phyloP scores from a whole-genome alignment of 2,113 vertebrate genomes.

The Spizaetus ornatus region DNA sequence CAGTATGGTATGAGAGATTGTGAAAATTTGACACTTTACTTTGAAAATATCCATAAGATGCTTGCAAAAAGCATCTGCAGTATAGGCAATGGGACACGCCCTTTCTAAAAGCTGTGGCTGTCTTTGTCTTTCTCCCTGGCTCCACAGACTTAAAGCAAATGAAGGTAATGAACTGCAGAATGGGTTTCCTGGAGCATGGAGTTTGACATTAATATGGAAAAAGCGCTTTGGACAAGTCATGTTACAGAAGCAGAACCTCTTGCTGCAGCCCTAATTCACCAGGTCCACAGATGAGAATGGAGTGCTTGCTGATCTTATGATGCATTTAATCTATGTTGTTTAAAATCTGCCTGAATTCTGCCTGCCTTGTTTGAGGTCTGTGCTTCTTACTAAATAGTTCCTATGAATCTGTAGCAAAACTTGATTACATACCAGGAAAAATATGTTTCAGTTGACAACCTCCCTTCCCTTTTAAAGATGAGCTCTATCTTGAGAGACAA shows the following conservation, averaged over 20 bases:
- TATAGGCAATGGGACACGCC: fast-evolving
- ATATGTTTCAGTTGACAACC: neutral
- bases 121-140: neutral
- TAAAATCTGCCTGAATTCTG: neutral
- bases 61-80: neutral
- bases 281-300: neutral
- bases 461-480: neutral
- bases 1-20: neutral
- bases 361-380: neutral
- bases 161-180: neutral
- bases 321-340: neutral
- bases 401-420: neutral
- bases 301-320: neutral
- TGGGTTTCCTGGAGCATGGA: neutral
- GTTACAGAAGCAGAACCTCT: neutral
- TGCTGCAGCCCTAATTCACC: neutral
- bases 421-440: neutral
- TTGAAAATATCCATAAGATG: neutral
- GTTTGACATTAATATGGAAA: neutral
- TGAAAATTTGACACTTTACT: neutral
- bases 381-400: neutral
- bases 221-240: neutral
- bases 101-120: neutral
- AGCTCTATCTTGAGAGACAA: neutral
- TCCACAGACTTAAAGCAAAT: neutral